These are phyloP conservation scores for Pristionchus arcanus DNA, from an alignment of 2,888 invertebrate genomes.

Conservation along the genomic window DNA sequence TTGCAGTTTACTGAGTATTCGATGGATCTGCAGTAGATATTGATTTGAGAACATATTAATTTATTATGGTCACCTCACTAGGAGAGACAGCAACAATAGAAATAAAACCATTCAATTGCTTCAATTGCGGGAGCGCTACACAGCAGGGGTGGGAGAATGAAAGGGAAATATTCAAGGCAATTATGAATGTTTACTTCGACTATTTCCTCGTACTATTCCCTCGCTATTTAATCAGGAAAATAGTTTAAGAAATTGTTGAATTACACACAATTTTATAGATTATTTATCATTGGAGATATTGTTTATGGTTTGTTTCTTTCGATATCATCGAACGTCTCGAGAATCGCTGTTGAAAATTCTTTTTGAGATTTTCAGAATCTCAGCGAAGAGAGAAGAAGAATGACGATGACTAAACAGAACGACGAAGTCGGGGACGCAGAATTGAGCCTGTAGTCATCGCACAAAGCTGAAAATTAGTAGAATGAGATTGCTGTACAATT, in stretches of 20 bases:
- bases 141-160: no score
- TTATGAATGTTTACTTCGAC: no score
- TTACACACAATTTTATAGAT: neutral
- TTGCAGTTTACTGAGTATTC: neutral
- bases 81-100: no score
- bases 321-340: neutral
- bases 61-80: no score
- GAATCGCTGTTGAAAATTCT: neutral
- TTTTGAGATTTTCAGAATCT: neutral
- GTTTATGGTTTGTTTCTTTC: conserved; percentile 20
- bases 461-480: neutral
- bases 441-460: neutral
- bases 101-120: no score
- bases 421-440: neutral
- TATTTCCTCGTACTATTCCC: no score
- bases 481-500: neutral
- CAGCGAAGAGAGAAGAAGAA: neutral
- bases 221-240: no score
- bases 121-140: no score
- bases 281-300: neutral
- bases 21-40: neutral
- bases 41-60: no score
- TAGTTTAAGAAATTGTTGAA: no score
- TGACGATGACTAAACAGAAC: neutral
- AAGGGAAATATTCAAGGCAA: no score